phyloP scores from a whole-genome alignment of 2,797 vertebrate species.

The Agapornis canus region DNA sequence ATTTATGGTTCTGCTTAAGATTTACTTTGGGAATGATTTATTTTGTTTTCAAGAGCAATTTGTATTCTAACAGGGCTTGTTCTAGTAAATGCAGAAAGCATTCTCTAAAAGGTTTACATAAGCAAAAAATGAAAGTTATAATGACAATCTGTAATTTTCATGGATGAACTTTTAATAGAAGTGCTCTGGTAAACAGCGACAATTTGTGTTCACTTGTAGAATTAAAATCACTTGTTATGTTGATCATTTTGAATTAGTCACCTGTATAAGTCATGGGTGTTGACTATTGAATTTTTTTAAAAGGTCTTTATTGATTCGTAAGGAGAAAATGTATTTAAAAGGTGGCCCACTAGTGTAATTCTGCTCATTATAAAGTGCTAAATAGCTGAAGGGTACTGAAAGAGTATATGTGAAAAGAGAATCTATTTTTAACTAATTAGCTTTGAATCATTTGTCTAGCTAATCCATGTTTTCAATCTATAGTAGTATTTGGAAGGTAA shows the following conservation, averaged over 20 bases:
- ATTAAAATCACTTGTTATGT: constrained; percentile 62
- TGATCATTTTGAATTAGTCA: constrained; percentile 66
- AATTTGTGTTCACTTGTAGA: constrained; percentile 62
- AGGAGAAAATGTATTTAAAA: constrained; percentile 62
- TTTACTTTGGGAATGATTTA: constrained; percentile 34
- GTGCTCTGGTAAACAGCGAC: constrained; percentile 9
- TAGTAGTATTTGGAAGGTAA: constrained; percentile 26
- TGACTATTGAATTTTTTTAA: constrained; percentile 68
- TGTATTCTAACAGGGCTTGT: constrained; percentile 17
- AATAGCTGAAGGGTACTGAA: constrained; percentile 66
- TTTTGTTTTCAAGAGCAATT: constrained; percentile 54
- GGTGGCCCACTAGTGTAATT: constrained; percentile 42
- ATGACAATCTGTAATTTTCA: constrained; percentile 53
- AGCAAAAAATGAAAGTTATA: constrained; percentile 59
- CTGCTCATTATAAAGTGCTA: constrained; percentile 68
- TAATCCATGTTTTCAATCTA: constrained; percentile 52
- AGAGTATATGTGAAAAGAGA: constrained; percentile 51
- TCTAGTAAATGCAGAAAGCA: constrained; percentile 43
- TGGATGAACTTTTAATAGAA: constrained; percentile 64
- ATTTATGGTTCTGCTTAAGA: constrained; percentile 35
- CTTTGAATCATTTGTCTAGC: constrained; percentile 54
- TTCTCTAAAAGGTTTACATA: constrained; percentile 46
- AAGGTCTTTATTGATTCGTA: constrained; percentile 72
- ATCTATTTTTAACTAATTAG: constrained; percentile 73
- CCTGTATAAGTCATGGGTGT: constrained; percentile 66